Evolutionary conservation across 1,140 invertebrate genomes (phyloP), one percentile per base, ranked within the genome.

Genomic region (Drosophila pectinifera): DNA sequence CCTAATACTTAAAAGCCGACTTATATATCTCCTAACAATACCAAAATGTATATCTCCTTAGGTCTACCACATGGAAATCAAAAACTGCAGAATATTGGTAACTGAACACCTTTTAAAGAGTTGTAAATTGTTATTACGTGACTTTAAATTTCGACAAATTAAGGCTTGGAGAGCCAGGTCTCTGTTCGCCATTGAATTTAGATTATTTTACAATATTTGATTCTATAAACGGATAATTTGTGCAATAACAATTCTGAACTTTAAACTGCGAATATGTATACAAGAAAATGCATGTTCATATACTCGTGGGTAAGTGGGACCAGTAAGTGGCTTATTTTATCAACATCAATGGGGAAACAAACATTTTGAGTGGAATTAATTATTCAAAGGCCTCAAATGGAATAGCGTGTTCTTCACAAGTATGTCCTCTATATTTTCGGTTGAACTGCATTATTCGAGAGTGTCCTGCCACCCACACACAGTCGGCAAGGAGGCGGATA

Each of bases 371-470:
- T 82, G 62, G 63, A 48, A 86, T 86, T 88, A 88, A 86, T 86
- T 86, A 86, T 86, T 86, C 83, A 86, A 61, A 82, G 69, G 77
- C 82, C 83, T 86, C 78, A 82, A 86, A 86, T 88, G 82, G 75
- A 86, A 86, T 82, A 82, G 67, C 83, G 72, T 86, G 82, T 86
- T 72, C 64, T 78, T 82, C 78, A 88, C 83, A 82, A 86, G 83
- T 85, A 86, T 81, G 82, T 86, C 78, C 82, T 86, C 51, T 78
- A 88, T 88, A 82, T 88, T 88, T 80, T 88, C 65, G 75, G 82
- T 78, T 81, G 69, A 70, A 68, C 74, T 81, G 82, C 82, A 86
- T 78, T 61, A 74, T 80, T 56, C 39, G 26, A 57, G 48, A 46
- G 48, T 85, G 63, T 74, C 78, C 74, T 62, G 77, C 63, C 43